A percentile compares a stretch with the other conserved stretches of the same genome.
Evolutionary conservation across 2,888 invertebrate species (phyloP).

Genomic region (Prosapia bicincta): DNA sequence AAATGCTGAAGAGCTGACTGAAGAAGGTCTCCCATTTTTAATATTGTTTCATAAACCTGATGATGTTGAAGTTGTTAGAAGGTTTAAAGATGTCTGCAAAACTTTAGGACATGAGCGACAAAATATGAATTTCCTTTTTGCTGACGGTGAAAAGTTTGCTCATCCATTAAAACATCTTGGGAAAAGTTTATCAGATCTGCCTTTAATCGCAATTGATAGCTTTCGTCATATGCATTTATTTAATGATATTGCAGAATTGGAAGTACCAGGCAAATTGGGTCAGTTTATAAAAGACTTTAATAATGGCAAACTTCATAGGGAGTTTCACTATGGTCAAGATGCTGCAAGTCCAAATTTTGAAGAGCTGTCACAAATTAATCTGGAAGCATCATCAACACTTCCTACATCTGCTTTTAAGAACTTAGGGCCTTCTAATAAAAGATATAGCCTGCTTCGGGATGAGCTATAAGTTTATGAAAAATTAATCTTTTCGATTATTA

Average conservation of each 20-base stretch:
- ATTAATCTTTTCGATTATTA: too few species aligned
- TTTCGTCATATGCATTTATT: slow-evolving; percentile 99
- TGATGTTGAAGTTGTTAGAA: slow-evolving; percentile 73
- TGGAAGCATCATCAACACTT: slow-evolving; percentile 60
- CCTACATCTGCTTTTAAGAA: slow-evolving; percentile 97
- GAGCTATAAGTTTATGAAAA: slow-evolving; percentile 77
- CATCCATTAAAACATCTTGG: slow-evolving; percentile 98
- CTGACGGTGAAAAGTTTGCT: slow-evolving; percentile 93
- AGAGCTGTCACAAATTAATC: slow-evolving; percentile 52
- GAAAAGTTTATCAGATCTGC: slow-evolving; percentile 84
- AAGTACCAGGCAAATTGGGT: slow-evolving; percentile 75
- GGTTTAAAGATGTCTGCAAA: slow-evolving; percentile 56
- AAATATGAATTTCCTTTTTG: slow-evolving; percentile 91
- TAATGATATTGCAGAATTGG: slow-evolving; percentile 75
- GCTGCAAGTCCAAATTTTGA: neutral
- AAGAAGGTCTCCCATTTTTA: slow-evolving; percentile 96
- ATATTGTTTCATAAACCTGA: slow-evolving; percentile 92
- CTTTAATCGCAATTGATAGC: slow-evolving; percentile 96
- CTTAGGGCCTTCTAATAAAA: slow-evolving; percentile 90
- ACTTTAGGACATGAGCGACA: slow-evolving; percentile 52
- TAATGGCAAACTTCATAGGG: slow-evolving; percentile 95
- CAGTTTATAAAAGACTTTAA: slow-evolving; percentile 82
- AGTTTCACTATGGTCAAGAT: slow-evolving; percentile 98
- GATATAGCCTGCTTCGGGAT: slow-evolving; percentile 91
- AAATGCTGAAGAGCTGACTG: slow-evolving; percentile 98